A percentile compares a stretch with the other conserved stretches of the same genome.
Conservation (phyloP, 2,113 vertebrate genomes). For the Rhineura floridana region DNA sequence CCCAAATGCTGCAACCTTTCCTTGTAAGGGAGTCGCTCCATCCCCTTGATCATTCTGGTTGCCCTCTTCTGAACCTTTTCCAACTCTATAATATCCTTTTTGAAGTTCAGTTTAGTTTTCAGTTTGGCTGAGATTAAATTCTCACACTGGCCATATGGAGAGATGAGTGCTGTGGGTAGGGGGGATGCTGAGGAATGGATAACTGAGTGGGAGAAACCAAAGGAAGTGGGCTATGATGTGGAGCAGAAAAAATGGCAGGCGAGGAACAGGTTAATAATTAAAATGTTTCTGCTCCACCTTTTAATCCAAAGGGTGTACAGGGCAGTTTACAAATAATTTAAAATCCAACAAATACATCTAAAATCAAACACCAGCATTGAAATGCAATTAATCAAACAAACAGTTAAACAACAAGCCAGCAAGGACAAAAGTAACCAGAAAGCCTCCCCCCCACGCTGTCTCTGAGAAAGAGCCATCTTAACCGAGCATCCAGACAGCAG, state of each 20-base stretch:
- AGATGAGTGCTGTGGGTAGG: not conserved
- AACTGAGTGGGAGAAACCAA: not conserved
- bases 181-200: no score
- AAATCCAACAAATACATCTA: not conserved
- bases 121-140: not conserved
- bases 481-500: not conserved
- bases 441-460: not conserved
- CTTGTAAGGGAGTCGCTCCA: no score
- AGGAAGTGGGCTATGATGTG: not conserved
- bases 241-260: not conserved
- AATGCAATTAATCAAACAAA: not conserved
- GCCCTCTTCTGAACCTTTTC: no score
- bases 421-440: not conserved
- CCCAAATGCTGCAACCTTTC: no score
- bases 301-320: not conserved
- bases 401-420: not conserved
- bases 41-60: no score
- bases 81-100: no score
- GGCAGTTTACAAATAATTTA: not conserved
- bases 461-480: not conserved
- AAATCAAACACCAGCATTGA: not conserved
- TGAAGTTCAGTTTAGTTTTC: no score
- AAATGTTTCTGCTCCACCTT: not conserved
- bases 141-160: not conserved
- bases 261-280: not conserved